These are phyloP conservation scores for Hybognathus amarus DNA, from an alignment of 2,797 vertebrate genomes.

Conservation along the genomic window DNA sequence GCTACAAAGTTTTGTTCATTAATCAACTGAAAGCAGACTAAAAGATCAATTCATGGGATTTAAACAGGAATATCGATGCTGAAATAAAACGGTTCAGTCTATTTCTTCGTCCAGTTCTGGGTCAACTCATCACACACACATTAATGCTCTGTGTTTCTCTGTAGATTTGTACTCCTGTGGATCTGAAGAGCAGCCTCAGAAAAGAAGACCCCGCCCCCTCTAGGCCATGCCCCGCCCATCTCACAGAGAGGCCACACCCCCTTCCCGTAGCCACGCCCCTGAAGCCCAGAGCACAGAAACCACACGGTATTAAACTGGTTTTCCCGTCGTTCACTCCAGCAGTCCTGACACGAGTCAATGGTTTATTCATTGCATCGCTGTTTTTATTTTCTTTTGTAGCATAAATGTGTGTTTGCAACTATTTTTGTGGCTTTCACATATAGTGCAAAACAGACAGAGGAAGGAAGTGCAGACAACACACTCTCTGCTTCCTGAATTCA, in stretches of 20 bases:
- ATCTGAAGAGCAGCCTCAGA: constrained; percentile 77
- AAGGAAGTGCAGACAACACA: constrained; percentile 70
- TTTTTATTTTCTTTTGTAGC: background rate
- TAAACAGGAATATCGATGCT: background rate
- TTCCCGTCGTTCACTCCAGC: constrained; percentile 4
- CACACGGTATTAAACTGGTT: constrained; percentile 78
- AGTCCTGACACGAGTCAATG: background rate
- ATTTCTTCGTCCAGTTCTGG: background rate
- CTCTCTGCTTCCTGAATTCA: constrained; percentile 63
- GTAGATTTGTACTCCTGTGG: constrained; percentile 80
- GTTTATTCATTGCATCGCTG: background rate
- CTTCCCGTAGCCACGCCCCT: constrained; percentile 73
- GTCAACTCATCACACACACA: constrained; percentile 38
- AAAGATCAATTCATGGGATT: background rate
- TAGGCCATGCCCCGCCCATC: constrained; percentile 77
- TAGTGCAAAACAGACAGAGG: constrained; percentile 64
- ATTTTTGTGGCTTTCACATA: constrained; percentile 15
- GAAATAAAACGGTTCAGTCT: background rate
- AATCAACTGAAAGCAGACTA: background rate
- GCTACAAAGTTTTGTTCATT: background rate
- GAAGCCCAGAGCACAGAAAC: constrained; percentile 80
- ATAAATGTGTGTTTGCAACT: background rate
- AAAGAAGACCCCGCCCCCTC: constrained; percentile 70
- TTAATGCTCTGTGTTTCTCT: background rate
- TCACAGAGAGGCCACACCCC: constrained; percentile 76